Base-by-base conservation (phyloP, 2,888 invertebrate genomes). In the Celastrina argiolus region DNA sequence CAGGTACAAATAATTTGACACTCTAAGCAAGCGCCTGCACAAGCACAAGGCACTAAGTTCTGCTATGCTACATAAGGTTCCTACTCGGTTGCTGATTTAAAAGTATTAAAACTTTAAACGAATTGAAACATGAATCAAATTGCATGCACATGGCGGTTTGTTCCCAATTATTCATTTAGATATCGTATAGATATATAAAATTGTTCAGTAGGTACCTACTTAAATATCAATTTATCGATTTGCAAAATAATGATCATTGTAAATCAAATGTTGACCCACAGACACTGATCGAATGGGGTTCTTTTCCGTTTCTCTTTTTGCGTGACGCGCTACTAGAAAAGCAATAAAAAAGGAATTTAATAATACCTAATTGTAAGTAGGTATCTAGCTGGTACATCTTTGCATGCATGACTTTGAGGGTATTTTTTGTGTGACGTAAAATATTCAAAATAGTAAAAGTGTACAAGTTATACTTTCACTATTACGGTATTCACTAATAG, bases 371-470 rank as follows among this genome's bases (percentile, higher is more conserved):
- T n/a, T n/a, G n/a, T n/a, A n/a, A n/a, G n/a, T n/a, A n/a, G n/a
- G n/a, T n/a, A n/a, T n/a, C n/a, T n/a, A n/a, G n/a, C n/a, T n/a
- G n/a, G n/a, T n/a, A n/a, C n/a, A n/a, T 45, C 45, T 45, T 31
- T 4, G 31, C 45, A 45, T 45, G 18, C 45, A 18, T 3, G 45
- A 7, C 31, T 31, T 31, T 31, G 18, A 45, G 45, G 45, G 45
- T 45, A 45, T 45, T 45, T 45, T 18, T 45, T 45, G 45, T 18
- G 18, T 45, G 45, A 45, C 18, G 45, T 26, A 51, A 34, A 61
- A 61, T 36, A 61, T 61, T 36, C 18, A 39, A 59, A 61, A 39
- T 61, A 39, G 36, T 61, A 61, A 61, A 61, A 61, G 36, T 39
- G 31, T 61, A 18, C 34, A 14, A 59, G 34, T 34, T 22, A 61